Conservation (phyloP, 2,888 invertebrate species). For the Allophyes oxyacanthae region DNA sequence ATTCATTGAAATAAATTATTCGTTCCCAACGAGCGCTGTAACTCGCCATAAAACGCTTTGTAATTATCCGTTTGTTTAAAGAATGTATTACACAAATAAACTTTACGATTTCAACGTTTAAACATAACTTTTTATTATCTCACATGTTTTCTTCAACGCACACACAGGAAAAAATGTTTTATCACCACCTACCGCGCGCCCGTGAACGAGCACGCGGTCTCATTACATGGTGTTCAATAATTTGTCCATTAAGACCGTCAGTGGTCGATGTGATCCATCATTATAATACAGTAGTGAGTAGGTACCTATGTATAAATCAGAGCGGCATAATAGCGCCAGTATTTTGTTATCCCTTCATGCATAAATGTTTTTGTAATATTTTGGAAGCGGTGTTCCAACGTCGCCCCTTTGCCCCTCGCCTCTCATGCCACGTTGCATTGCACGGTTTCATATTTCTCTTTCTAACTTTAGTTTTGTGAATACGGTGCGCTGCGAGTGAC, state of each 20-base stretch:
- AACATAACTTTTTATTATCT: constrained; percentile 86
- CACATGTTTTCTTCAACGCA: constrained; percentile 81
- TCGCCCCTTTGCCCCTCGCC: constrained; percentile 63
- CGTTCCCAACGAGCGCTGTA: constrained; percentile 69
- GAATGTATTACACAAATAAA: constrained; percentile 86
- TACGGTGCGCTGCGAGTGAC: constrained; percentile 56
- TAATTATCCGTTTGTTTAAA: constrained; percentile 87
- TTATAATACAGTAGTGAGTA: constrained; percentile 66
- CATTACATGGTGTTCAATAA: constrained; percentile 72
- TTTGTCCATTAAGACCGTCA: constrained; percentile 72
- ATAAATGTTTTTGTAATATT: constrained; percentile 87
- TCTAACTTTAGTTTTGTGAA: constrained; percentile 71
- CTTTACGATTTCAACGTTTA: constrained; percentile 84
- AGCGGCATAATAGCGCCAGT: constrained; percentile 74
- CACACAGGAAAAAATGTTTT: constrained; percentile 71
- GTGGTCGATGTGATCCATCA: constrained; percentile 67
- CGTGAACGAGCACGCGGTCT: constrained; percentile 61
- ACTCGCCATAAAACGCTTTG: constrained; percentile 78
- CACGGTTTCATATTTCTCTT: constrained; percentile 71
- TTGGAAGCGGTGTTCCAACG: constrained; percentile 77
- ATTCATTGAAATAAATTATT: constrained; percentile 76
- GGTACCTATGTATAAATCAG: constrained; percentile 74
- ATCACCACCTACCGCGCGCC: constrained; percentile 70
- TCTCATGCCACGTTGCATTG: constrained; percentile 68
- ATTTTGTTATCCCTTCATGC: constrained; percentile 86